Base-by-base conservation (phyloP, 2,113 vertebrate genomes). In the Pelobates fuscus region DNA sequence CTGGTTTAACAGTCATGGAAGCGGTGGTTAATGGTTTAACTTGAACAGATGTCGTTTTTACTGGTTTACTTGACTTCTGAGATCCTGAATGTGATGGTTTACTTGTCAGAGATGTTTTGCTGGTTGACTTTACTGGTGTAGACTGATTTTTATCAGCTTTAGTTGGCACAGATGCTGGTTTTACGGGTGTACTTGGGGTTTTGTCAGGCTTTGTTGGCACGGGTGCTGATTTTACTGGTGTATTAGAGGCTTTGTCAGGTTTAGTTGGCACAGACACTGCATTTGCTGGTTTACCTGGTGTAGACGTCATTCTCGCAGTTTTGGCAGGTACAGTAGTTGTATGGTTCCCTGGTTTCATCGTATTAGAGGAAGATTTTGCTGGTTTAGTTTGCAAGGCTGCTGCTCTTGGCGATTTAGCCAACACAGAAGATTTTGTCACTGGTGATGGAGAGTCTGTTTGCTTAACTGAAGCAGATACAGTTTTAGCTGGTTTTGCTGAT, bases 401-500 rank as follows among this genome's bases (percentile, higher is more conserved):
- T 23, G 54, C 1, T 44, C 20, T 59, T 49, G 24, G 0, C 21
- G 72, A 18, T 24, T 67, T 75, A 30, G 17, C 54, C 18, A 67
- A 14, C 11, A 52, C 18, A 15, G 72, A 30, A 1, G 41, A 11
- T 30, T 49, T 71, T 6, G 25, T 3, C 12, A 24, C 15, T 6
- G 26, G 23, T 52, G 69, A 71, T 29, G 57, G 24, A 18, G 43
- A 23, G 26, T 21, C 26, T 46, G 23, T 2, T 44, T 17, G n/a
- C 49, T 37, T 67, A 11, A 20, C 26, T 17, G 63, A 8, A 29
- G 32, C 5, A 20, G 41, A 15, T 11, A n/a, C 10, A 24, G 54
- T 46, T 67, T 59, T 75, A 49, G 37, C 20, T 60, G 37, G 21
- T 46, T 75, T 75, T 44, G 32, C 30, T 43, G 63, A 23, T 67